These are phyloP conservation scores for Dexiosoma caninum DNA, from an alignment of 2,888 invertebrate species.

Conservation along the genomic window DNA sequence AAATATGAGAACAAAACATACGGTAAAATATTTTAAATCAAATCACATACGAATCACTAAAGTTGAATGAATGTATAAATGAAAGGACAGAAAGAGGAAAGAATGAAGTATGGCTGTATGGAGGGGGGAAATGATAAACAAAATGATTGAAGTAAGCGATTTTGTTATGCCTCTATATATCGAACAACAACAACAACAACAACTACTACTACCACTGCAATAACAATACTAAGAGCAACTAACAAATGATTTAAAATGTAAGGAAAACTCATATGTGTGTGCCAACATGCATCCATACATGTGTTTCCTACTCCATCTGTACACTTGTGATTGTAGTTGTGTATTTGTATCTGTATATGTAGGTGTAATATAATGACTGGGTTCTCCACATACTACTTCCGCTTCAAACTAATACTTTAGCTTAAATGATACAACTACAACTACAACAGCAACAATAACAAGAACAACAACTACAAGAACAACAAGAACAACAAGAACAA, in stretches of 20 bases:
- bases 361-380: constrained; percentile 22
- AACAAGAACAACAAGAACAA: background rate
- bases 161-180: background rate
- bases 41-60: constrained; percentile 68
- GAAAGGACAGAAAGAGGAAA: background rate
- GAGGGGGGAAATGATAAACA: background rate
- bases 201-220: background rate
- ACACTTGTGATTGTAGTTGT: background rate
- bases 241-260: constrained; percentile 30
- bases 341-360: background rate
- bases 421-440: background rate
- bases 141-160: constrained; percentile 13
- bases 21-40: constrained; percentile 69
- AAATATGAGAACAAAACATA: constrained; percentile 52
- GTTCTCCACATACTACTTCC: constrained; percentile 27
- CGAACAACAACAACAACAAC: background rate
- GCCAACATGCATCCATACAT: background rate
- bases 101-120: background rate
- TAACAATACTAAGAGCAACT: background rate
- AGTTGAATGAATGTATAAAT: constrained; percentile 63
- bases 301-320: background rate
- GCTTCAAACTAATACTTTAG: constrained; percentile 14
- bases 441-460: background rate
- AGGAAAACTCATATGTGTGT: background rate
- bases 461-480: background rate